Conservation (phyloP, 2,797 vertebrate species). For the Sitta carolinensis region DNA sequence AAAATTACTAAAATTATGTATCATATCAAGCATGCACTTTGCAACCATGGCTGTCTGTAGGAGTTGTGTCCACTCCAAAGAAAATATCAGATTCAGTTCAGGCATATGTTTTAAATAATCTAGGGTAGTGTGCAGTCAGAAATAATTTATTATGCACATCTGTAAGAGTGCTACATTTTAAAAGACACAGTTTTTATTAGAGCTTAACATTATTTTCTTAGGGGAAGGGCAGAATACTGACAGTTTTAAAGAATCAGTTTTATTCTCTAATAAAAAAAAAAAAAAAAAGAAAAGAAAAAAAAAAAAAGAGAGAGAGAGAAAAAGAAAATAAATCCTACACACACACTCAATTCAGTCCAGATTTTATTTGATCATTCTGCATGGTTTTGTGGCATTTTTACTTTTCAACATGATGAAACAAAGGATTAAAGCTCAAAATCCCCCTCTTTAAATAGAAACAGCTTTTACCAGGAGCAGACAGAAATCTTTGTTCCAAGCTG, state of each 20-base stretch:
- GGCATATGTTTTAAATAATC: slow-evolving; percentile 65
- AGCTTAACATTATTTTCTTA: slow-evolving; percentile 49
- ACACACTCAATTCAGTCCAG: slow-evolving; percentile 34
- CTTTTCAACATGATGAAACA: slow-evolving; percentile 32
- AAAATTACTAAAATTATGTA: background rate
- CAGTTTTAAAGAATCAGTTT: slow-evolving; percentile 26
- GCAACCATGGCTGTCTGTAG: background rate
- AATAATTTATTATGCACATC: slow-evolving; percentile 61
- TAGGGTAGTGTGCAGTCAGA: background rate
- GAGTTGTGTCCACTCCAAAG: slow-evolving; percentile 15
- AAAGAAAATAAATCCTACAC: background rate
- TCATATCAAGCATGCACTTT: background rate
- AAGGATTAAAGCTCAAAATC: slow-evolving; percentile 21
- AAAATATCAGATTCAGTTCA: slow-evolving; percentile 24
- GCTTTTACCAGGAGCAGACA: background rate
- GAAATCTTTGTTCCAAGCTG: background rate
- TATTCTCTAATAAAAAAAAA: background rate
- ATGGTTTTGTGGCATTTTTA: background rate
- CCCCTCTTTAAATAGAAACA: background rate
- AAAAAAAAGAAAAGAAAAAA: background rate
- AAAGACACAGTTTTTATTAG: slow-evolving; percentile 51
- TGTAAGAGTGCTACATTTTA: slow-evolving; percentile 39
- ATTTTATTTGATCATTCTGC: slow-evolving; percentile 47
- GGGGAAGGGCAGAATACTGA: background rate
- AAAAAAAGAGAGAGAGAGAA: too few relatives aligned